Conservation (phyloP, 2,797 vertebrate species). For the Pseudomugil gertrudae region DNA sequence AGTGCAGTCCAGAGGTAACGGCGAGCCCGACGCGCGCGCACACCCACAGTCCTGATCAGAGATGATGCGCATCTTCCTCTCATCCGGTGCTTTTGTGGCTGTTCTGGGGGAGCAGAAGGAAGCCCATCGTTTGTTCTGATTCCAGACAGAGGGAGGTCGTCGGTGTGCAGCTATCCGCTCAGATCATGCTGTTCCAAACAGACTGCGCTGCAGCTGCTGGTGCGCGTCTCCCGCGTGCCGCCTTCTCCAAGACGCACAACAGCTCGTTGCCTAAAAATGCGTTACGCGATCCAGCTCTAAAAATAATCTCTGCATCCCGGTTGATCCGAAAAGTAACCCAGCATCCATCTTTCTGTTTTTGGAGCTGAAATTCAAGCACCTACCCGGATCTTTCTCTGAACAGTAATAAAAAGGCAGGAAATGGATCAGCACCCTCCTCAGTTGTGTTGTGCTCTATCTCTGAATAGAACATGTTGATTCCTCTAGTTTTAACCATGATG, state of each 20-base stretch:
- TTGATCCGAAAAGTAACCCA: background rate
- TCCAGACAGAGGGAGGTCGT: background rate
- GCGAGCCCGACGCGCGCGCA: constrained; percentile 55
- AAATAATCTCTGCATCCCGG: constrained; percentile 1
- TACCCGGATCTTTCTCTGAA: background rate
- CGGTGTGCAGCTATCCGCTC: too few species aligned
- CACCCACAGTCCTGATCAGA: constrained; percentile 55
- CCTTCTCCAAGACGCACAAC: constrained; percentile 71
- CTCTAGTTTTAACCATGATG: background rate
- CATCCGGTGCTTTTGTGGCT: constrained; percentile 37
- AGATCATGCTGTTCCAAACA: constrained; percentile 45
- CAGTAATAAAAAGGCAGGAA: background rate
- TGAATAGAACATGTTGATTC: background rate
- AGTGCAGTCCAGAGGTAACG: constrained; percentile 62
- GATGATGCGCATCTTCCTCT: constrained; percentile 46
- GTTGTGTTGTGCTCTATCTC: background rate
- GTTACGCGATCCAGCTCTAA: constrained; percentile 7
- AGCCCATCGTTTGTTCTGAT: constrained; percentile 33
- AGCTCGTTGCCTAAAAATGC: constrained; percentile 42
- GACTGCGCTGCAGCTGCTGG: constrained; percentile 42
- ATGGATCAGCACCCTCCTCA: background rate
- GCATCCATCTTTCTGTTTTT: background rate
- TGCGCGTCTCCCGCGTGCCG: constrained; percentile 59
- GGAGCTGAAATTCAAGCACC: background rate
- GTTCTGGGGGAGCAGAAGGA: background rate